Evolutionary conservation across 2,888 invertebrate species (phyloP), one percentile per base, ranked within the genome.

Genomic region (Aleiodes alternator): DNA sequence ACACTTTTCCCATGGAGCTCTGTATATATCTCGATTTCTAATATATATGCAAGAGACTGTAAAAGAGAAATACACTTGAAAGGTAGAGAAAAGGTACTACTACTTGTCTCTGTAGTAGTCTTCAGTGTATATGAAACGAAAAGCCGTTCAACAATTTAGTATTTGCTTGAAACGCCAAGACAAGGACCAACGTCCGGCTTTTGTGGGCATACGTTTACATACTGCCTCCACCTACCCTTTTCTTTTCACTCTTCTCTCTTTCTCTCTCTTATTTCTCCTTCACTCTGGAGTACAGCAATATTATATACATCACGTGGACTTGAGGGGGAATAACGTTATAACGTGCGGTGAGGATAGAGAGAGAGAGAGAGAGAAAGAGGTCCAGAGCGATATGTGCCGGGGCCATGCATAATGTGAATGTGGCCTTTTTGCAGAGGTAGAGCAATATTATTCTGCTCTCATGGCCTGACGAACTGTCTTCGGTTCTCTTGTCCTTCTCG

Each of bases 121-220:
- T 64, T 48, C 12, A 64, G 48, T n/a, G 59, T 9, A 64, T 48
- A 64, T 38, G 64, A 61, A 61, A 61, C 48, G 64, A 64, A 64
- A 64, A 68, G 57, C 69, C 50, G 50, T 64, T 86, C 82, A 84
- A 83, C 83, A 64, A 80, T 85, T 81, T 80, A 80, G 80, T 84
- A 81, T 86, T 85, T 85, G 82, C 83, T 82, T 75, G 76, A 81
- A 83, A 83, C 82, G 29, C 80, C 79, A 80, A 80, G 81, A 79
- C 76, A 73, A 82, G 81, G 80, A 81, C 79, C 79, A 80, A 78
- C 82, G 82, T 85, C 83, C 82, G 82, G 83, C 82, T 84, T 82
- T 82, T 82, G 80, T 83, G 69, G 80, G 80, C 75, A 80, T 80
- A 75, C 79, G 82, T 53, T 59, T 59, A 57, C 43, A 59, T 57